Evolutionary conservation across 2,888 invertebrate genomes (phyloP).

Genomic region (Amitus sp.): DNA sequence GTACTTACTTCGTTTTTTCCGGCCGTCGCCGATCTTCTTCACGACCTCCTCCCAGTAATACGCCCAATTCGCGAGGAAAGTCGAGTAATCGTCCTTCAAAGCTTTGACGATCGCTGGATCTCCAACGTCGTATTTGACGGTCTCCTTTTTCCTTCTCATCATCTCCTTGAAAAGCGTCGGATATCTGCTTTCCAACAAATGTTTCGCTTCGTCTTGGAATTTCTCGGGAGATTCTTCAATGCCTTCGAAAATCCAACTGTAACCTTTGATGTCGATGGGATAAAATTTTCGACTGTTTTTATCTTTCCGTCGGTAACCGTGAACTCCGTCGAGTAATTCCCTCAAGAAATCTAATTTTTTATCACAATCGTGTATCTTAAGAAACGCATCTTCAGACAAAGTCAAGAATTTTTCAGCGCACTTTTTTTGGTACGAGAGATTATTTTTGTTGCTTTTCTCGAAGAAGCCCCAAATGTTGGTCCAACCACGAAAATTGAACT

Average conservation of each 20-base stretch:
- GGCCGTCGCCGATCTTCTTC: too few species aligned
- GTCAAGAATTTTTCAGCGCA: slow-evolving; percentile 28
- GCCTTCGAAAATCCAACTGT: slow-evolving; percentile 42
- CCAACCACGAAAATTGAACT: not conserved
- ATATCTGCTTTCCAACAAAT: not conserved
- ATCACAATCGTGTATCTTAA: too few species aligned
- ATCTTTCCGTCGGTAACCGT: slow-evolving; percentile 40
- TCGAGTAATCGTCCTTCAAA: slow-evolving; percentile 24
- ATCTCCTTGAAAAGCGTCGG: not conserved
- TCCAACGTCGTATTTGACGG: not conserved
- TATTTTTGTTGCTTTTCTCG: slow-evolving; percentile 30
- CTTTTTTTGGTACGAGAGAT: slow-evolving; percentile 41
- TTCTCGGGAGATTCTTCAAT: not conserved
- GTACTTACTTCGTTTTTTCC: too few species aligned
- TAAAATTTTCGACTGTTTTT: not conserved
- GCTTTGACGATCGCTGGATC: slow-evolving; percentile 6
- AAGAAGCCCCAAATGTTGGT: slow-evolving; percentile 39
- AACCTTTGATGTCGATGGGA: slow-evolving; percentile 14
- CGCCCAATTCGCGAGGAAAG: slow-evolving; percentile 28
- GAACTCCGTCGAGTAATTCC: slow-evolving; percentile 28
- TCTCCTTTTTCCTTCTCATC: not conserved
- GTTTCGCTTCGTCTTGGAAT: too few species aligned
- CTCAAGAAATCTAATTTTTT: not conserved
- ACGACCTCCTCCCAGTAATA: slow-evolving; percentile 19
- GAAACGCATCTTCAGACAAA: too few species aligned